These are phyloP conservation scores for Apodemia hepburni DNA, from an alignment of 2,888 invertebrate genomes.

Conservation along the genomic window DNA sequence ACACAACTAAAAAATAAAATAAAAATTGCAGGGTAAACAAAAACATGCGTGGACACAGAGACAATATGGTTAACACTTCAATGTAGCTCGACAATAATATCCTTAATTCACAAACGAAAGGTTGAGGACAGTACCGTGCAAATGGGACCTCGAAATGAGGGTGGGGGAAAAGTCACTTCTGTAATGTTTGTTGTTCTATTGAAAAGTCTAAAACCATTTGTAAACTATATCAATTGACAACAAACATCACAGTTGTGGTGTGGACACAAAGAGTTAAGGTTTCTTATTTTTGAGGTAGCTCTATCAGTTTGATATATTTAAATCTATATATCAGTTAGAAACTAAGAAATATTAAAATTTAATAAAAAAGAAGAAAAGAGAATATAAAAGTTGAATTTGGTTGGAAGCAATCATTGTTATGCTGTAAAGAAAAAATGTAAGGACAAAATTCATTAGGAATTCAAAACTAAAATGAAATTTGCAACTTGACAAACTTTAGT, in stretches of 20 bases:
- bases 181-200: constrained; percentile 63
- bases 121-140: constrained; percentile 62
- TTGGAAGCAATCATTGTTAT: neutral
- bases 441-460: too few species aligned
- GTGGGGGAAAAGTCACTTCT: constrained; percentile 58
- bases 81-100: constrained; percentile 37
- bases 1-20: constrained; percentile 40
- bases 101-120: constrained; percentile 44
- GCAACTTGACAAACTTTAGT: neutral
- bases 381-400: neutral
- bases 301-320: neutral
- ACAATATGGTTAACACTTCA: constrained; percentile 37
- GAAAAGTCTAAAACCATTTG: neutral
- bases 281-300: neutral
- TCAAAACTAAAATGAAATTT: neutral
- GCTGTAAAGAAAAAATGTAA: neutral
- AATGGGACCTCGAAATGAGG: constrained; percentile 70
- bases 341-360: neutral
- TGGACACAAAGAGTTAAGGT: constrained; percentile 16
- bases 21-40: constrained; percentile 45
- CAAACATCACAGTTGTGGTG: constrained; percentile 46
- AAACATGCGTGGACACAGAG: constrained; percentile 79
- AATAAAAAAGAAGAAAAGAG: neutral
- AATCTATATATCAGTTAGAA: neutral
- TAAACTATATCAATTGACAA: constrained; percentile 38